These are phyloP conservation scores for Mycteria americana DNA, from an alignment of 2,797 vertebrate species.

Conservation along the genomic window DNA sequence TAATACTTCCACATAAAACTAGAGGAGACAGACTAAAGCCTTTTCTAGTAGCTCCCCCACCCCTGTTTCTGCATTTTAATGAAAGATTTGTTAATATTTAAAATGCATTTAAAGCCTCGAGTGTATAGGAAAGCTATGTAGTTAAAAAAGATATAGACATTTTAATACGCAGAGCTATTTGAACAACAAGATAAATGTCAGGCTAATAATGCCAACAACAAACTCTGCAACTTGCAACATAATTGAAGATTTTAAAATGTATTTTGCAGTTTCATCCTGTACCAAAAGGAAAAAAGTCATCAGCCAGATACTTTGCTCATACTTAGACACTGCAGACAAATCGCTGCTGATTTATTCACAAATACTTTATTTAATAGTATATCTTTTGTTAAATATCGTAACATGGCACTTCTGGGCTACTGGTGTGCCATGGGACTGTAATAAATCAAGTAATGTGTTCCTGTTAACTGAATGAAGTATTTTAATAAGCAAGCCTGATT, in stretches of 20 bases:
- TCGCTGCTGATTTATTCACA: conserved; percentile 26
- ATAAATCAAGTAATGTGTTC: background rate
- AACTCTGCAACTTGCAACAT: conserved; percentile 27
- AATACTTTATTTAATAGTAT: conserved; percentile 7
- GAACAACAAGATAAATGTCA: conserved; percentile 46
- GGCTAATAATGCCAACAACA: conserved; percentile 15
- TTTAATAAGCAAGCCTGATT: background rate
- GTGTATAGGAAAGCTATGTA: conserved; percentile 1
- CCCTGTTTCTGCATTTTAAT: conserved; percentile 66
- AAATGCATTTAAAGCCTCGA: conserved; percentile 59
- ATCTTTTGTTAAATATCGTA: conserved; percentile 31
- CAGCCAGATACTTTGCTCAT: background rate
- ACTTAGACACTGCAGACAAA: background rate
- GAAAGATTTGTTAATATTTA: conserved; percentile 71
- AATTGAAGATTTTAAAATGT: conserved; percentile 30
- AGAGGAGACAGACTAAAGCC: conserved; percentile 48
- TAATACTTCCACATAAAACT: conserved; percentile 62
- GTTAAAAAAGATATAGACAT: background rate
- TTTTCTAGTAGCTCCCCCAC: conserved; percentile 37
- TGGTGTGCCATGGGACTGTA: background rate
- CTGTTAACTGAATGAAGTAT: background rate
- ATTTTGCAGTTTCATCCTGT: background rate
- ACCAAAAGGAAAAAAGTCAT: background rate
- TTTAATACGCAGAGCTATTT: conserved; percentile 63
- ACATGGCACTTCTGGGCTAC: background rate